Evolutionary conservation across 2,888 invertebrate genomes (phyloP), one percentile per base, ranked within the genome.

Genomic region (Unio pictorum): DNA sequence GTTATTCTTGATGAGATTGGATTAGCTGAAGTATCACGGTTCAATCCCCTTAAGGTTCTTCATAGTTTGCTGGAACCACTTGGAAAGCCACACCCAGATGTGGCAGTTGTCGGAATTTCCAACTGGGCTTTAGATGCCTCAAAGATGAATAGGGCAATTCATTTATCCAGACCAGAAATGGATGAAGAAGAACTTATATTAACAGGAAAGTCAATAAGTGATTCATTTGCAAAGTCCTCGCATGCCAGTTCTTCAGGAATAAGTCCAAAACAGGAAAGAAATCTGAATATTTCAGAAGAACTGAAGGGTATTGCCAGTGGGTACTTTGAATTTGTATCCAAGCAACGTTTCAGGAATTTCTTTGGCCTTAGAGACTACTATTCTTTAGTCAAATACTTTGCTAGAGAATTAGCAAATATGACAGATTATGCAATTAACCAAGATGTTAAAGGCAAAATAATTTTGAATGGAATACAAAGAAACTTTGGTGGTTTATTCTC

Each of bases 81-180:
- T 30, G 75, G 71, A 23, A 59, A 69, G 60, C 69, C 67, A n/a
- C 65, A 63, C 11, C 81, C 81, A 56, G 73, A 81, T 77, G 81
- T 84, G 28, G 80, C 84, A 17, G 84, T 84, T n/a, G 81, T 83
- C 45, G 83, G 83, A 15, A 82, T 83, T 55, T 83, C 83, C 23
- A 83, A 83, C 58, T 83, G 83, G 83, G 78, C 81, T 26, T 67
- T 86, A 15, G 85, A 86, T 79, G 81, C 85, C 15, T 84, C 86
- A 15, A 86, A 86, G 74, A 86, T 85, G 85, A 86, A 86, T 63
- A 68, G 86, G 73, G 86, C 81, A 57, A 80, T 85, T 23, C 83
- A 81, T 71, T 65, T 85, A 17, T 83, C 84, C 18, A 69, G 83
- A 55, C 82, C 84, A 61, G 82, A 83, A 26, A 81, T 82, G 79